These are phyloP conservation scores for Hylaeus anthracinus DNA, from an alignment of 1,140 invertebrate species.

Conservation along the genomic window DNA sequence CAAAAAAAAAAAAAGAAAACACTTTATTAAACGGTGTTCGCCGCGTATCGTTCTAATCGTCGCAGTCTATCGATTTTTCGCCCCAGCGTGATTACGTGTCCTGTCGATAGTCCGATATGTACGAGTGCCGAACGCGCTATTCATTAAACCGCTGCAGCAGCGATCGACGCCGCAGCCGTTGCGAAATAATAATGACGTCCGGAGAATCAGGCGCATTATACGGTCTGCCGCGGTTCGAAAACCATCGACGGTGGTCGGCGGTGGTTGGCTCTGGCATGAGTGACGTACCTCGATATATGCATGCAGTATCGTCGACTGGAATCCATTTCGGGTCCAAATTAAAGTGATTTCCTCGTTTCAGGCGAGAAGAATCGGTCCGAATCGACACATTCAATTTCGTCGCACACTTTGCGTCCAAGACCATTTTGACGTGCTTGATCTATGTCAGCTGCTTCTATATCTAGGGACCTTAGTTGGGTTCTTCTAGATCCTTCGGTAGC, in stretches of 20 bases:
- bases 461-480: not conserved
- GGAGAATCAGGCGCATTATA: not conserved
- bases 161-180: not conserved
- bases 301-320: too few relatives aligned
- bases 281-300: too few relatives aligned
- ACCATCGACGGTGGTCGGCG: not conserved
- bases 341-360: too few relatives aligned
- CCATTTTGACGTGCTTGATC: too few relatives aligned
- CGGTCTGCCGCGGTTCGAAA: not conserved
- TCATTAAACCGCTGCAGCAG: not conserved
- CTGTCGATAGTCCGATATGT: not conserved
- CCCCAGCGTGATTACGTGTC: not conserved
- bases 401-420: too few relatives aligned
- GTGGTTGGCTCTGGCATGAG: too few relatives aligned
- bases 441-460: too few relatives aligned
- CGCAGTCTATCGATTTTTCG: not conserved
- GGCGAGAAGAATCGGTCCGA: too few relatives aligned
- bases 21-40: not conserved
- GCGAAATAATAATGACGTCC: not conserved
- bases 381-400: too few relatives aligned
- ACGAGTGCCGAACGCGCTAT: not conserved
- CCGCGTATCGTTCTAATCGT: not conserved
- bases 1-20: too few relatives aligned
- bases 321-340: too few relatives aligned
- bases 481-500: conserved; percentile 40